These are phyloP conservation scores for Acanthochromis polyacanthus DNA, from an alignment of 2,113 vertebrate genomes.

Conservation along the genomic window DNA sequence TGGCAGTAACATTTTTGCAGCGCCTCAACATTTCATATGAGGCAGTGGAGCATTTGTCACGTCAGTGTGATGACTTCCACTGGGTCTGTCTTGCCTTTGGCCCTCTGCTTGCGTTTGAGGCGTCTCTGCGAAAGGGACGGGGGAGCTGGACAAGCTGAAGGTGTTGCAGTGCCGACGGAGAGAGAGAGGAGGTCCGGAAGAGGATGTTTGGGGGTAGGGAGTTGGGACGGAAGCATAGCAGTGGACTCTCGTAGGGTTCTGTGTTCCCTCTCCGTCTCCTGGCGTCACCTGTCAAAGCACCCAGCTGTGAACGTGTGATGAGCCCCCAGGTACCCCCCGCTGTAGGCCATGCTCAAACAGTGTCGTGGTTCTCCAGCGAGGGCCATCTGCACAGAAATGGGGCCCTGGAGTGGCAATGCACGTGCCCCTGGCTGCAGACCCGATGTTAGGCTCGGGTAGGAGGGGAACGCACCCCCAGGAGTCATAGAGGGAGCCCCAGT, in stretches of 20 bases:
- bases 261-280: constrained; percentile 82
- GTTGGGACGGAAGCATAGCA: constrained; percentile 56
- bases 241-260: constrained; percentile 56
- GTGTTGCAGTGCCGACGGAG: constrained; percentile 71
- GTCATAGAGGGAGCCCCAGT: constrained; percentile 69
- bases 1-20: constrained; percentile 24
- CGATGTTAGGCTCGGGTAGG: constrained; percentile 79
- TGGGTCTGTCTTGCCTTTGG: constrained; percentile 70
- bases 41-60: constrained; percentile 63
- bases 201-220: constrained; percentile 57
- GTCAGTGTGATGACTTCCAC: constrained; percentile 82
- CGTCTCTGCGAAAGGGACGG: constrained; percentile 65
- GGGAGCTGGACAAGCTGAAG: constrained; percentile 41
- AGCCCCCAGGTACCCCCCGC: constrained; percentile 85
- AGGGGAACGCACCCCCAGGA: constrained; percentile 61
- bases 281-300: constrained; percentile 90
- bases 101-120: constrained; percentile 80
- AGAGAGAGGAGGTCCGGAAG: constrained; percentile 73
- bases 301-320: constrained; percentile 81
- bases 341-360: constrained; percentile 83
- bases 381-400: constrained; percentile 88
- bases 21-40: constrained; percentile 33
- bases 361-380: constrained; percentile 83
- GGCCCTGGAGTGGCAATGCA: constrained; percentile 80
- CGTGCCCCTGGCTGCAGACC: constrained; percentile 76